phyloP scores from a whole-genome alignment of 2,113 vertebrate genomes.

The Hippocampus comes region DNA sequence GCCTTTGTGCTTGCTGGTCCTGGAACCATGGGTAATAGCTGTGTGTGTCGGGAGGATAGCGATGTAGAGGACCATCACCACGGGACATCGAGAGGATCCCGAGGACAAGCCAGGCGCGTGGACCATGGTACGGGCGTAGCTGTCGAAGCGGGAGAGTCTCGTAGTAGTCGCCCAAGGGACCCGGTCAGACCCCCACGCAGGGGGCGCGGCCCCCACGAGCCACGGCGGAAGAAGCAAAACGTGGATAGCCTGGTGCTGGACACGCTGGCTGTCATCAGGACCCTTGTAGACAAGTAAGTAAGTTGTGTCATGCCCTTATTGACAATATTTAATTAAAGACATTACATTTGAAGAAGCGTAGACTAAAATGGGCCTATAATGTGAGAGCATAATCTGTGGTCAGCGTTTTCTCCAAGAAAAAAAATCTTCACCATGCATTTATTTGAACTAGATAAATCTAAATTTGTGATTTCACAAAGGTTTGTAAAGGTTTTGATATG shows the following conservation, averaged over 20 bases:
- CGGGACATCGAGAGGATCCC: conserved; percentile 67
- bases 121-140: conserved; percentile 68
- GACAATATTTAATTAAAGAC: background rate
- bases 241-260: conserved; percentile 96
- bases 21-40: conserved; percentile 91
- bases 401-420: too few species aligned
- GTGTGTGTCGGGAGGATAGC: conserved; percentile 93
- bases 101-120: conserved; percentile 70
- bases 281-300: conserved; percentile 96
- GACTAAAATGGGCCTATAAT: background rate
- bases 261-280: conserved; percentile 95
- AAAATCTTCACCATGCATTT: background rate
- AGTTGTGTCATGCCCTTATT: background rate
- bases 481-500: background rate
- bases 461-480: background rate
- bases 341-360: background rate
- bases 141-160: conserved; percentile 68
- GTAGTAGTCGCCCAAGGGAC: conserved; percentile 85
- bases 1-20: conserved; percentile 63
- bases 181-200: conserved; percentile 89
- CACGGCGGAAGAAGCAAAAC: conserved; percentile 95
- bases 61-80: conserved; percentile 82
- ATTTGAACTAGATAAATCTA: background rate
- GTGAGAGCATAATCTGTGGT: too few species aligned
- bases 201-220: conserved; percentile 93